Base-by-base conservation (phyloP, 2,888 invertebrate species). In the Papilio elwesi region DNA sequence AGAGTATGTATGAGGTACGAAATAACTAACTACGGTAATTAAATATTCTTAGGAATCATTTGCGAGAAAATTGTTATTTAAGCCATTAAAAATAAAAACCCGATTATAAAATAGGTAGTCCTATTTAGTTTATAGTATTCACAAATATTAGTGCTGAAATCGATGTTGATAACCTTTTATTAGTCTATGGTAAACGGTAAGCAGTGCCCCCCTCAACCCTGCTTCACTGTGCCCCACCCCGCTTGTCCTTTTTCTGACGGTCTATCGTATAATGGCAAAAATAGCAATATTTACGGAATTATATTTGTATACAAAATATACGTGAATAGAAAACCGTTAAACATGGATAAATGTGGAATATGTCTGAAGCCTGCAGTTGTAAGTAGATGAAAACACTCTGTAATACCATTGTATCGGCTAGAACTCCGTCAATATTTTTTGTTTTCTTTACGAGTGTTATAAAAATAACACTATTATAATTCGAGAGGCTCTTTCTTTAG, bases 281-380 rank as follows among this genome's bases (percentile, higher is more conserved):
- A 83, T 87, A 88, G 81, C 82, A 84, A 83, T 85, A 87, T 86
- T 87, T 84, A 82, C 80, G 77, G 81, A 82, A 82, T 83, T 90
- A 84, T 82, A 84, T 84, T 87, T 85, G 82, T 82, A 84, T 83
- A 84, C 85, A 82, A 78, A 76, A 77, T 78, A 76, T 78, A 80
- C 82, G 80, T 82, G 81, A 81, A 77, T 75, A 78, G 76, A 78
- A 78, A 78, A 73, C 78, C 70, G 73, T 75, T 79, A 81, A 86
- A 78, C 77, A 93, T 93, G 93, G 92, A 94, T 87, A 91, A 90
- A 82, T 94, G 94, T 90, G 93, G 90, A 78, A 90, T 92, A 78
- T 94, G 94, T 81, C 81, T 86, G 75, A 92, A 92, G 85, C 89
- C 90, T 75, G 92, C 90, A 68, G 89, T 85, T 81, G 94, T 94